These are phyloP conservation scores for Halcyon badia DNA, from an alignment of 2,797 vertebrate species.

Conservation along the genomic window DNA sequence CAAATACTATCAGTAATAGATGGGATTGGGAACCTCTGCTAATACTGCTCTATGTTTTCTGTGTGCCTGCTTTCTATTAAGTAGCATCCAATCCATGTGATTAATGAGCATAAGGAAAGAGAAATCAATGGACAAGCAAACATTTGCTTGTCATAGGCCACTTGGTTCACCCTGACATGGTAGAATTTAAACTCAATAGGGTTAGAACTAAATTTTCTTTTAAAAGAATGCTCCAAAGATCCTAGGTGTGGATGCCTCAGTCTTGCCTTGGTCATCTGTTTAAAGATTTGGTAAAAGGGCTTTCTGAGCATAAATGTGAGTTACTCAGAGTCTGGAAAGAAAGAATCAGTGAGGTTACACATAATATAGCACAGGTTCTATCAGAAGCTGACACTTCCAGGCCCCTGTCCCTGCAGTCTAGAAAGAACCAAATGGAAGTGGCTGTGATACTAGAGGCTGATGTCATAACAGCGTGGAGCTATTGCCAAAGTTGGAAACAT, in stretches of 20 bases:
- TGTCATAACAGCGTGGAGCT: not conserved
- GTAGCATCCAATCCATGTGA: not conserved
- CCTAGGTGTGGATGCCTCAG: not conserved
- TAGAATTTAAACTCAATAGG: not conserved
- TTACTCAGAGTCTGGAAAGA: not conserved
- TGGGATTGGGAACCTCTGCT: not conserved
- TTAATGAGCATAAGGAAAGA: not conserved
- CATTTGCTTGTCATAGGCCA: not conserved
- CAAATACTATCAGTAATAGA: not conserved
- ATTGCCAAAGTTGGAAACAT: not conserved
- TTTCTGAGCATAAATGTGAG: not conserved
- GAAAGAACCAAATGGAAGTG: not conserved
- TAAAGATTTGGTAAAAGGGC: not conserved
- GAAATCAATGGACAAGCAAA: not conserved
- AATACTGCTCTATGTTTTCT: not conserved
- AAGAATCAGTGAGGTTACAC: not conserved
- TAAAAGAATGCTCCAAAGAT: not conserved
- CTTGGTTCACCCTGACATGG: not conserved
- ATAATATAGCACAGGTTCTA: not conserved
- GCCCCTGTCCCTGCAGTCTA: not conserved
- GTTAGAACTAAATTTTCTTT: not conserved
- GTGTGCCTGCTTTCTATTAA: constrained; percentile 5
- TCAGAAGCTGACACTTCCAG: not conserved
- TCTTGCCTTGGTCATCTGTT: not conserved
- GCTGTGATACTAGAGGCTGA: not conserved